Evolutionary conservation across 2,797 vertebrate species (phyloP).

Genomic region (Sternotherus odoratus): DNA sequence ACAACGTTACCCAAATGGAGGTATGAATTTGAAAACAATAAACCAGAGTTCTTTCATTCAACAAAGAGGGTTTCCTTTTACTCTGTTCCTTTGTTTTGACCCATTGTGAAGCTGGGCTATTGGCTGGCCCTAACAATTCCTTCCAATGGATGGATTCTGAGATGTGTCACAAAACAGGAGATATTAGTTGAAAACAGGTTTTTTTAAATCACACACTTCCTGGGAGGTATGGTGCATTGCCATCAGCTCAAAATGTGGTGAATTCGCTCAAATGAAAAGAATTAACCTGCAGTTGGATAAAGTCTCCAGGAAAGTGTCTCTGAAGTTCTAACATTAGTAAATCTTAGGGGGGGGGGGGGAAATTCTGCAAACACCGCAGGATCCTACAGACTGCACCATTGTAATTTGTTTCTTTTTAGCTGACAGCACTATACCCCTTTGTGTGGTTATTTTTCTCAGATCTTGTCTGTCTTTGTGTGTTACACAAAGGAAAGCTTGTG

Average conservation of each 20-base stretch:
- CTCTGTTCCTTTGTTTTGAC: neutral
- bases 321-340: slow-evolving; percentile 24
- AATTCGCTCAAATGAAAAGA: neutral
- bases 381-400: slow-evolving; percentile 37
- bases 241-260: neutral
- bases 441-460: slow-evolving; percentile 37
- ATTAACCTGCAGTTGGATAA: slow-evolving; percentile 1
- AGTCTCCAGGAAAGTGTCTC: neutral
- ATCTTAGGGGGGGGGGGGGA: slow-evolving; percentile 1
- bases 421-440: slow-evolving; percentile 32
- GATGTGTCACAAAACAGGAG: slow-evolving; percentile 16
- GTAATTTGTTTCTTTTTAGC: slow-evolving; percentile 44
- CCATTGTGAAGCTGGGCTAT: neutral
- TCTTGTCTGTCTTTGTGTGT: slow-evolving; percentile 25
- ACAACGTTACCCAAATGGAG: neutral
- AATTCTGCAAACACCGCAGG: slow-evolving; percentile 39
- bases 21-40: neutral
- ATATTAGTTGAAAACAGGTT: neutral
- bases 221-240: neutral
- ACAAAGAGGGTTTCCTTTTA: neutral
- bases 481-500: slow-evolving; percentile 41
- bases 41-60: neutral
- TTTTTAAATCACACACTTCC: slow-evolving; percentile 1
- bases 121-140: neutral
- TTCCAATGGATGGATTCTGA: neutral